Evolutionary conservation across 2,113 vertebrate genomes (phyloP), one percentile per base, ranked within the genome.

Genomic region (Trogon melanurus): DNA sequence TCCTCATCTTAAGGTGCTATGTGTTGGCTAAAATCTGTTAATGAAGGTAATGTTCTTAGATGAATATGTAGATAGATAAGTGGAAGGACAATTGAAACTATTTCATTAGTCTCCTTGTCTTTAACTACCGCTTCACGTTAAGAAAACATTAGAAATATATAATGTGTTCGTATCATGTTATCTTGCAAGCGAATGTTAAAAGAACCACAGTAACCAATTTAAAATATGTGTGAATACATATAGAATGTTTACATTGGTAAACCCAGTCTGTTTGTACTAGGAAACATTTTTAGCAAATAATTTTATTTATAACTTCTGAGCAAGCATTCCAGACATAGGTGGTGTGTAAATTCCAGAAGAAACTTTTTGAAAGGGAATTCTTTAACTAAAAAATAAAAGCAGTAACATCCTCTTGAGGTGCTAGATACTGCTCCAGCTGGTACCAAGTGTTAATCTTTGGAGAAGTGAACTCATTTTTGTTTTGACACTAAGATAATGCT

Each of bases 311-410:
- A 95, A 91, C 90, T 84, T 89, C 91, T 96, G 85, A 83, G 83
- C 88, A 95, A 95, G 93, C 92, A 96, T 97, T 96, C 96, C 97
- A 97, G 92, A 83, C 92, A 83, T 95, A 96, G 97, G 92, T 97
- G 97, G 91, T 93, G 94, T 96, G 91, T 83, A 89, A 86, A 95
- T 96, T 97, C 92, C 97, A 96, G 74, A 60, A 91, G 90, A 91
- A 48, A 51, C 85, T 88, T 76, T 89, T 97, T 94, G 87, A 96
- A 97, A 96, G 82, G n/a, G 72, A 90, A 96, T 96, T 96, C 90
- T 96, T 96, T 58, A 62, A 73, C 51, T 56, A 3, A 93, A 91
- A 95, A 92, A 61, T n/a, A 51, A 71, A 91, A 86, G 83, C 32
- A 70, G 34, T 65, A 75, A 76, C 61, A 88, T 53, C 58, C 26